Conservation (phyloP, 37 sponge, comb jelly and placozoan genomes). For the Corticium candelabrum region DNA sequence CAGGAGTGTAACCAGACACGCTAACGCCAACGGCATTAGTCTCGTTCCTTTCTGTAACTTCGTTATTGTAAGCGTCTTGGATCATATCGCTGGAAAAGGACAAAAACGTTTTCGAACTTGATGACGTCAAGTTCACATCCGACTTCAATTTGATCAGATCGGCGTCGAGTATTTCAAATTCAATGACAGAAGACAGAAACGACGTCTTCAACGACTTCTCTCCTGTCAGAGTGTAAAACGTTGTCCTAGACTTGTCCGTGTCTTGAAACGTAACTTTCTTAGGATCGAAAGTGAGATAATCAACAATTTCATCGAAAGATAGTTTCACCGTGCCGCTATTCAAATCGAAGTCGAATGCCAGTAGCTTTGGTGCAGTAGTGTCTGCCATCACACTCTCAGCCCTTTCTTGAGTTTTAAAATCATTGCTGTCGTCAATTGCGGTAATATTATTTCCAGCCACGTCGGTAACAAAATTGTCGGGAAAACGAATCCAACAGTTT, state of each 20-base stretch:
- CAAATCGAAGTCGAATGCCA: slow-evolving; percentile 36
- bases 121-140: background rate
- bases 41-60: slow-evolving; percentile 15
- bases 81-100: slow-evolving; percentile 39
- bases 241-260: background rate
- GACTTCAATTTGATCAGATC: background rate
- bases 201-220: background rate
- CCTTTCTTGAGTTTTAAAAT: background rate
- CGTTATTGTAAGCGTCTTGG: slow-evolving; percentile 41
- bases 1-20: slow-evolving; percentile 47
- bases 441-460: slow-evolving; percentile 61
- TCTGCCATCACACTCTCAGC: slow-evolving; percentile 16
- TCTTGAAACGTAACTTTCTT: slow-evolving; percentile 43
- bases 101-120: slow-evolving; percentile 15
- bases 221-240: background rate
- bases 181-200: background rate
- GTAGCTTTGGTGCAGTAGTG: slow-evolving; percentile 34
- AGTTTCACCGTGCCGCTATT: slow-evolving; percentile 38
- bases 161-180: background rate
- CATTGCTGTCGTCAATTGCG: slow-evolving; percentile 5
- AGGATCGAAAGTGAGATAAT: slow-evolving; percentile 31
- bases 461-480: slow-evolving; percentile 36
- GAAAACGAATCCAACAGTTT: slow-evolving; percentile 50
- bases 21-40: slow-evolving; percentile 12
- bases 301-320: slow-evolving; percentile 71